Conservation (phyloP, 2,797 vertebrate species). For the Danio tinwini region DNA sequence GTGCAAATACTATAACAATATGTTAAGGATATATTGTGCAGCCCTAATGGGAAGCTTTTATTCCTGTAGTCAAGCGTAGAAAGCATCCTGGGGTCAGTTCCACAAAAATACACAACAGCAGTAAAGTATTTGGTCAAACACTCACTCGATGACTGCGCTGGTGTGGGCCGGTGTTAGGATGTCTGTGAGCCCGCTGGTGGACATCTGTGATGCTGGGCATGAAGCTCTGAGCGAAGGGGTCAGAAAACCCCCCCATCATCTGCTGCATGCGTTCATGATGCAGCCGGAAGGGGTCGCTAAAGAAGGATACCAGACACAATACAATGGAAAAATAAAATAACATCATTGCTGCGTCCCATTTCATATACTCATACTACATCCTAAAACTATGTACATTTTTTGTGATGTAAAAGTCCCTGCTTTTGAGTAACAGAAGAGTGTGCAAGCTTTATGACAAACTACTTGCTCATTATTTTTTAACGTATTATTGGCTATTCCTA, state of each 20-base stretch:
- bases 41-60: not conserved
- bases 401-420: too few species aligned
- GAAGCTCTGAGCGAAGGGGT: constrained; percentile 80
- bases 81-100: not conserved
- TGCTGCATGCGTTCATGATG: constrained; percentile 85
- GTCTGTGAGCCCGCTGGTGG: constrained; percentile 56
- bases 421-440: too few species aligned
- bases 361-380: too few species aligned
- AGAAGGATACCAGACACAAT: constrained; percentile 33
- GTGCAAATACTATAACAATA: too few species aligned
- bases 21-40: too few species aligned
- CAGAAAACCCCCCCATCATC: constrained; percentile 87
- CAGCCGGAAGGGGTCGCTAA: constrained; percentile 86
- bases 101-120: not conserved
- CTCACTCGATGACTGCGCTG: constrained; percentile 80
- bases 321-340: not conserved
- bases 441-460: too few species aligned
- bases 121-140: not conserved
- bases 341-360: too few species aligned
- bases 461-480: too few species aligned
- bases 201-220: constrained; percentile 79
- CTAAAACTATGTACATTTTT: too few species aligned
- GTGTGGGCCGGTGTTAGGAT: constrained; percentile 64
- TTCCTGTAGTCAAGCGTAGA: not conserved
- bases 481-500: too few species aligned